Percentiles rank a stretch among this genome's conserved stretches.
Conservation (phyloP, 1,140 invertebrate species). For the Scaptodrosophila lebanonensis region DNA sequence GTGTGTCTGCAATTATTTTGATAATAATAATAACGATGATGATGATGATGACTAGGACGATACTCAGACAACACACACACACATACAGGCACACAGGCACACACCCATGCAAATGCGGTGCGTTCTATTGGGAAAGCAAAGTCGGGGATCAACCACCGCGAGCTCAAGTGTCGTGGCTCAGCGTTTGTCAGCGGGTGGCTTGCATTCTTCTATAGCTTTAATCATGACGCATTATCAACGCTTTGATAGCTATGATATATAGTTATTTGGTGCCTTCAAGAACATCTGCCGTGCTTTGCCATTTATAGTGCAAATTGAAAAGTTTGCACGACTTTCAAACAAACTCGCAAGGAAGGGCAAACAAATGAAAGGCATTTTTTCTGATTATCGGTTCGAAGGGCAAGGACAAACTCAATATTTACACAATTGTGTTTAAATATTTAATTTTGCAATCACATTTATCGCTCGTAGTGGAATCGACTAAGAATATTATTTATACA, state of each 20-base stretch:
- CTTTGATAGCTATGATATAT: constrained; percentile 55
- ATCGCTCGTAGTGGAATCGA: too few relatives aligned
- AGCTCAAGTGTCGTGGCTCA: constrained; percentile 26
- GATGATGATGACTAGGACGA: constrained; percentile 4
- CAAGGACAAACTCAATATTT: too few relatives aligned
- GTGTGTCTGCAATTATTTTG: constrained; percentile 66
- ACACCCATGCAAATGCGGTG: constrained; percentile 40
- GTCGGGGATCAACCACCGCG: constrained; percentile 52
- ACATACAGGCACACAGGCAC: constrained; percentile 15
- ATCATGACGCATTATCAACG: constrained; percentile 54
- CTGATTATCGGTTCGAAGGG: constrained; percentile 20
- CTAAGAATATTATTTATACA: too few relatives aligned
- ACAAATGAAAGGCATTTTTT: not conserved
- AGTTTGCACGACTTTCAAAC: too few relatives aligned
- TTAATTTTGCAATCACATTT: too few relatives aligned
- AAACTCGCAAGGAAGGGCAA: too few relatives aligned
- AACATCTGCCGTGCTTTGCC: constrained; percentile 46
- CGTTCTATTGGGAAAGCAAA: constrained; percentile 31
- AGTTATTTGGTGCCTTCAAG: constrained; percentile 35
- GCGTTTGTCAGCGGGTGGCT: constrained; percentile 20
- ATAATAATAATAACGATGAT: constrained; percentile 36
- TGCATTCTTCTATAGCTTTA: constrained; percentile 25
- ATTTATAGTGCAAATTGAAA: not conserved
- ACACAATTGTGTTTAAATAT: too few relatives aligned
- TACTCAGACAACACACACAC: not conserved